Percentiles rank a stretch among this genome's conserved stretches.
Evolutionary conservation across 2,113 vertebrate species (phyloP).

Genomic region (Danionella cerebrum): DNA sequence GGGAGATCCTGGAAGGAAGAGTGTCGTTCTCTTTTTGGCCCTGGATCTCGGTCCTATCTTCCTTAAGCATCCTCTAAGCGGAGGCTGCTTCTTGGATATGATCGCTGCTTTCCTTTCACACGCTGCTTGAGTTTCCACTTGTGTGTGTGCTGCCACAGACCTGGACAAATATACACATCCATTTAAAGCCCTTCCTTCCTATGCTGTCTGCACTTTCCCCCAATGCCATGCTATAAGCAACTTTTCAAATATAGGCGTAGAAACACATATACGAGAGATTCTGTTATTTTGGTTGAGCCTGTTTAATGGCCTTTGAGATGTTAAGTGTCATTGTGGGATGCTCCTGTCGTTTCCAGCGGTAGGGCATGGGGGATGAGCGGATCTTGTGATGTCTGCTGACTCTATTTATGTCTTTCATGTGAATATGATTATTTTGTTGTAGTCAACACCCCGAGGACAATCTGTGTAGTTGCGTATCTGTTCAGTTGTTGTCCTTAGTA

Average conservation of each 20-base stretch:
- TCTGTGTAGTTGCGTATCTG: neutral
- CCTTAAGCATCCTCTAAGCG: conserved; percentile 24
- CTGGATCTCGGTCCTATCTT: conserved; percentile 21
- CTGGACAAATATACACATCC: conserved; percentile 33
- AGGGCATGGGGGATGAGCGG: neutral
- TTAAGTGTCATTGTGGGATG: neutral
- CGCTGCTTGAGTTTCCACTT: conserved; percentile 5
- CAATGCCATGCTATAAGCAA: conserved; percentile 12
- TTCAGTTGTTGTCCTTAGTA: neutral
- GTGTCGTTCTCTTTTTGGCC: conserved; percentile 21
- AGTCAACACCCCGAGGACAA: neutral
- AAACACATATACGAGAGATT: neutral
- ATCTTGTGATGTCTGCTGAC: neutral
- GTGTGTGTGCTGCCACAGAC: conserved; percentile 16
- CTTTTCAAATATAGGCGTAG: neutral
- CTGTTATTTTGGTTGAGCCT: neutral
- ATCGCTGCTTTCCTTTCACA: conserved; percentile 40
- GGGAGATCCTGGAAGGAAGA: conserved; percentile 18
- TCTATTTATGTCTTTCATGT: conserved; percentile 15
- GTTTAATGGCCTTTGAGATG: neutral
- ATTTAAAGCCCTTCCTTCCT: conserved; percentile 30
- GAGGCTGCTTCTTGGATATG: conserved; percentile 30
- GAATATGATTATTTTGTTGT: neutral
- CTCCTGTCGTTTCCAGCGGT: neutral
- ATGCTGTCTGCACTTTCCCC: conserved; percentile 28